A percentile compares a stretch with the other conserved stretches of the same genome.
Conservation (phyloP, 2,113 vertebrate species). For the Pachypanchax playfairii region DNA sequence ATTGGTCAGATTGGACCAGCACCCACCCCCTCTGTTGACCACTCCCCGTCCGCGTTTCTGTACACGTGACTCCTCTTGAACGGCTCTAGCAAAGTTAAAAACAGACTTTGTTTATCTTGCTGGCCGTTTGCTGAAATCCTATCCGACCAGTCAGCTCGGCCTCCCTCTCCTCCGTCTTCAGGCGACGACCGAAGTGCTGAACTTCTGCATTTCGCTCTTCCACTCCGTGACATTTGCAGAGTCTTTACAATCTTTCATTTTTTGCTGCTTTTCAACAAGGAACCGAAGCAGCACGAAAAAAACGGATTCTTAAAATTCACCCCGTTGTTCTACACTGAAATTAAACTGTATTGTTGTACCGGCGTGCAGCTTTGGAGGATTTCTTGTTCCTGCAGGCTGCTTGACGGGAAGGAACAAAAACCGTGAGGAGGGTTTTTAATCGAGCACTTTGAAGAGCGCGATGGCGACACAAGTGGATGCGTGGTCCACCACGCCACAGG, state of each 20-base stretch:
- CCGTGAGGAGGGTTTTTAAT: constrained; percentile 37
- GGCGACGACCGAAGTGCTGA: not conserved
- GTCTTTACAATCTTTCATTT: not conserved
- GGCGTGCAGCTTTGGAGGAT: not conserved
- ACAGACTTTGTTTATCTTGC: constrained; percentile 80
- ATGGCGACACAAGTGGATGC: constrained; percentile 81
- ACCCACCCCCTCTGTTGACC: constrained; percentile 66
- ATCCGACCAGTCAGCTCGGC: constrained; percentile 27
- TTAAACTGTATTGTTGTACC: not conserved
- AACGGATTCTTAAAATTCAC: not conserved
- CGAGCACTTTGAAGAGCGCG: constrained; percentile 53
- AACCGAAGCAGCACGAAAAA: constrained; percentile 14
- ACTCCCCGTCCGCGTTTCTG: constrained; percentile 52
- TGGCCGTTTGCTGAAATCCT: constrained; percentile 58
- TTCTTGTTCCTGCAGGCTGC: constrained; percentile 34
- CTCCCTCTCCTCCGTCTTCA: not conserved
- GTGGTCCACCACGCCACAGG: constrained; percentile 62
- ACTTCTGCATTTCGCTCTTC: not conserved
- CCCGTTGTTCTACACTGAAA: not conserved
- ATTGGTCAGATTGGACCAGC: constrained; percentile 61
- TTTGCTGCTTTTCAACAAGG: constrained; percentile 18
- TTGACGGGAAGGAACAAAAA: constrained; percentile 21
- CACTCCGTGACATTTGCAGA: not conserved
- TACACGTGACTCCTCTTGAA: constrained; percentile 70
- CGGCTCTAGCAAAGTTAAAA: constrained; percentile 80